Base-by-base conservation (phyloP, 1,140 invertebrate genomes). In the Solenopsis invicta region DNA sequence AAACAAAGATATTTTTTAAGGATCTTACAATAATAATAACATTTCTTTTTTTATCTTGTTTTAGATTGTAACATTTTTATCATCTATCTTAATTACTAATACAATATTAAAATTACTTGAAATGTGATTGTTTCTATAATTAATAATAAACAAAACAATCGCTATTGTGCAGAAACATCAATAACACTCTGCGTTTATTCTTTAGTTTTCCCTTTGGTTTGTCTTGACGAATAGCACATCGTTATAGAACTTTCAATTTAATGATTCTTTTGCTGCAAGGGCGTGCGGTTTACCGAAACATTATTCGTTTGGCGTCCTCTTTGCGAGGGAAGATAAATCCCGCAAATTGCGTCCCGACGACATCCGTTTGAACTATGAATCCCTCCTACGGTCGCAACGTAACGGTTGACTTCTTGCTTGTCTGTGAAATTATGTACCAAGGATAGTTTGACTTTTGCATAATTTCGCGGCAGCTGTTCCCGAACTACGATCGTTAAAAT, bases 401-500 rank as follows among this genome's bases (percentile, higher is more conserved):
- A 67, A 50, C 2, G 45, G 50, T 81, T 81, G 50, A 71, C 66
- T 41, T 67, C 37, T 69, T 18, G 48, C 16, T 71, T 45, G 45
- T 45, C n/a, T 24, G 64, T 16, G 50, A 71, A 24, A 81, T 56
- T 41, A 81, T 18, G 10, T 78, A 50, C 18, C 3, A 2, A 48
- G 16, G 34, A 34, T 52, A 10, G 48, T 56, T 81, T 54, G 77
- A 72, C 64, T 81, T 29, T 71, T 24, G 18, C 67, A 56, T 54
- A 71, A 81, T 81, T 45, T 81, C 3, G 10, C 21, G 21, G 0
- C 50, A 56, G 37, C 52, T 72, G 50, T 6, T 9, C 21, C 34
- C 21, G n/a, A 80, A 67, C 12, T 66, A 52, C 16, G 21, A 81
- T 13, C 66, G 12, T 81, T 56, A 71, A 71, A 81, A 71, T 45